These are phyloP conservation scores for Pandemis corylana DNA, from an alignment of 2,888 invertebrate genomes.

Conservation along the genomic window DNA sequence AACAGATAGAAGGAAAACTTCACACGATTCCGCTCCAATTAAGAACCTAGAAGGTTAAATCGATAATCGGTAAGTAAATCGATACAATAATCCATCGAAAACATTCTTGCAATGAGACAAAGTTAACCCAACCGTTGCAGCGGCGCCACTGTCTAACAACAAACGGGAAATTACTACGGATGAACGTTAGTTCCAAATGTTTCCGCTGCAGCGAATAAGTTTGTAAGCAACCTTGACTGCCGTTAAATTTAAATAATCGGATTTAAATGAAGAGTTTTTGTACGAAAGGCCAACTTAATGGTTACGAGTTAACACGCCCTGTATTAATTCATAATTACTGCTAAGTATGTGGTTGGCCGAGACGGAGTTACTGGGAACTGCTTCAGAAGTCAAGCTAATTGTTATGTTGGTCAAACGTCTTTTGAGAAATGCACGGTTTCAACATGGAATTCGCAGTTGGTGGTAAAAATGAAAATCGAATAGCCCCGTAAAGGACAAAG, in stretches of 20 bases:
- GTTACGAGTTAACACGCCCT: background rate
- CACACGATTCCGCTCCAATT: background rate
- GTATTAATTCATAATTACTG: background rate
- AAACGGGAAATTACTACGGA: background rate
- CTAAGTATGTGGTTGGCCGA: background rate
- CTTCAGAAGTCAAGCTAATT: background rate
- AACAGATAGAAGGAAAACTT: background rate
- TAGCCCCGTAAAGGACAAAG: too few species aligned
- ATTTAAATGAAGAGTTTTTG: background rate
- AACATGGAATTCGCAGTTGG: too few species aligned
- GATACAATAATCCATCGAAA: background rate
- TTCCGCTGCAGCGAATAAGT: background rate
- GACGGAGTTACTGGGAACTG: background rate
- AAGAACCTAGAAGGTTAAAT: background rate
- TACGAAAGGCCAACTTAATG: background rate
- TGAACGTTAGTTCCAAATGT: background rate
- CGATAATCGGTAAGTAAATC: slow-evolving; percentile 5
- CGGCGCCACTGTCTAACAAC: background rate
- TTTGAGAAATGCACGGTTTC: too few species aligned
- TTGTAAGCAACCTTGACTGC: background rate
- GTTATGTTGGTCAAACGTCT: too few species aligned
- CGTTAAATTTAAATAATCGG: slow-evolving; percentile 2
- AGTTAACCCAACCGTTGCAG: background rate
- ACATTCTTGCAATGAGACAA: background rate
- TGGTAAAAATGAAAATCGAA: too few species aligned